Base-by-base conservation (phyloP, 2,888 invertebrate genomes). In the Morpho achilles region DNA sequence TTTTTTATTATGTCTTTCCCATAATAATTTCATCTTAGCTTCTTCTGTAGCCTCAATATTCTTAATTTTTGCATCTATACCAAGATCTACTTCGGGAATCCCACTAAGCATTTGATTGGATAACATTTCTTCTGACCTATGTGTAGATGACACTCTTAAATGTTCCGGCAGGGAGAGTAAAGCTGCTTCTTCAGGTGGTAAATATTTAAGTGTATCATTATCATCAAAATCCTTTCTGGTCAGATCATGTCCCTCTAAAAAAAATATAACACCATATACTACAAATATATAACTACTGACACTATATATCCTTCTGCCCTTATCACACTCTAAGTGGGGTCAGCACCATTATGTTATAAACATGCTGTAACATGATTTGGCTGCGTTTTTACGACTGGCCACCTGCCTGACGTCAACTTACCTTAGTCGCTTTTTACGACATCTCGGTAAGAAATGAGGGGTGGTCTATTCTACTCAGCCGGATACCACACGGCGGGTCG, bases 61-160 rank as follows among this genome's bases (percentile, higher is more conserved):
- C 75, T 95, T 95, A 64, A 99, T 99, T 91, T 99, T 99, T 0
- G 98, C 98, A 75, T 99, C 98, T 70, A 99, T 98, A n/a, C 99
- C 99, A 55, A 99, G 92, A 87, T 99, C 99, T 0, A 99, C 97
- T 91, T 99, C 99, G 0, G 99, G 99, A 67, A 99, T 99, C 44
- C 99, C 99, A 76, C 98, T 99, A 5, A 99, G 91, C 99, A 99
- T 99, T 92, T 99, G 99, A 92, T 99, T 99, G 3, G 99, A 99
- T 72, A 99, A 93, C 98, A 99, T 99, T 90, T 99, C 99, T 83
- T 99, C 99, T 2, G 97, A 98, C 76, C 96, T 77, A 57, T 97
- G 96, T 0, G 96, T 94, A 0, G 97, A 96, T 1, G 97, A 96
- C 60, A 96, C 94, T 61, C 98, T 91, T 55, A 98, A 88, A 79